These are phyloP conservation scores for Tenodera sinensis DNA, from an alignment of 2,888 invertebrate genomes.

Conservation along the genomic window DNA sequence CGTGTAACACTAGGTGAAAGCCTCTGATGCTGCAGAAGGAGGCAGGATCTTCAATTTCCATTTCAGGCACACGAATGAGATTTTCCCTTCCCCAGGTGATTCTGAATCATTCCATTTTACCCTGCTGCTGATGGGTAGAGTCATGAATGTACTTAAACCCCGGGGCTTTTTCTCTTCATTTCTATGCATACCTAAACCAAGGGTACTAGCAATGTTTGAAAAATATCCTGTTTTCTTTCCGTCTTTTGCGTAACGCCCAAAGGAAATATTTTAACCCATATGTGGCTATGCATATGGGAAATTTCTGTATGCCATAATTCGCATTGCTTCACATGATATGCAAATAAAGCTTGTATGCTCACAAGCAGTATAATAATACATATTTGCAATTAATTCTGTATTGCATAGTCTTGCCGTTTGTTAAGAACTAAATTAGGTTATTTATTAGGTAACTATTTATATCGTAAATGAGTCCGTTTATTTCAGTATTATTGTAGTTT, in stretches of 20 bases:
- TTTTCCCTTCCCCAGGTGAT: background rate
- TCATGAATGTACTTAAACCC: background rate
- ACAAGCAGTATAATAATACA: too few relatives aligned
- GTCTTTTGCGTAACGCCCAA: background rate
- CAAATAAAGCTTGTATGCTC: too few relatives aligned
- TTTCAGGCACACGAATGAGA: background rate
- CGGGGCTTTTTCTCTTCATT: background rate
- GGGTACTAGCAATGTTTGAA: too few relatives aligned
- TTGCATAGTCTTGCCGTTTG: too few relatives aligned
- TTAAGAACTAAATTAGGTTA: too few relatives aligned
- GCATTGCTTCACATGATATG: too few relatives aligned
- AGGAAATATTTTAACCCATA: background rate
- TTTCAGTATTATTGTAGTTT: too few relatives aligned
- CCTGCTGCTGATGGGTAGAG: background rate
- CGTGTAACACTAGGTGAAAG: too few relatives aligned
- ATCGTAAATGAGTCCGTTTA: too few relatives aligned
- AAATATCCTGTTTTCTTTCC: background rate
- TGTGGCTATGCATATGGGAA: background rate
- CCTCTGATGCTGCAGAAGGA: too few relatives aligned
- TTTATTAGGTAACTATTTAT: too few relatives aligned
- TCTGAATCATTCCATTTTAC: background rate
- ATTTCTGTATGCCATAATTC: background rate
- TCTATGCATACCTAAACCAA: background rate
- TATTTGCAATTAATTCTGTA: too few relatives aligned
- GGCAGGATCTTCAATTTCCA: background rate